phyloP scores from a whole-genome alignment of 2,888 invertebrate genomes.

The Trisateles emortualis region DNA sequence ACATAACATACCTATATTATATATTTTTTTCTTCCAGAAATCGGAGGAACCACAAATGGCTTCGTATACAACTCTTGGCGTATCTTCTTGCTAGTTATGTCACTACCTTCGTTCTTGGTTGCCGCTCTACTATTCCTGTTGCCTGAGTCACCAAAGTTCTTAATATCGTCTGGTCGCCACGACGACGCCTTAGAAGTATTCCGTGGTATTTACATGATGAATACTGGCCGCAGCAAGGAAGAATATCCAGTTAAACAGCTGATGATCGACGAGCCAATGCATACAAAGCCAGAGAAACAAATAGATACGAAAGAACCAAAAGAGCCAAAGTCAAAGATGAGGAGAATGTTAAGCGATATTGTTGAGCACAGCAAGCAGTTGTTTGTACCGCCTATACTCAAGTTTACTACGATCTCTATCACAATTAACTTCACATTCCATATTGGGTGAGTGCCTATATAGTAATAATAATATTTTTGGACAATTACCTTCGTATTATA shows the following conservation, averaged over 20 bases:
- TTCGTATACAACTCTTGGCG: conserved; percentile 97
- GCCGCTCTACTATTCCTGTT: conserved; percentile 93
- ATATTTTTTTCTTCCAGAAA: conserved; percentile 72
- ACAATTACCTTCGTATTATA: too few relatives aligned
- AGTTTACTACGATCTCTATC: conserved; percentile 94
- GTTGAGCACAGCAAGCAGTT: conserved; percentile 93
- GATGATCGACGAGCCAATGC: conserved; percentile 86
- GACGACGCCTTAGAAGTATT: conserved; percentile 94
- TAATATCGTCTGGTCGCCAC: conserved; percentile 92
- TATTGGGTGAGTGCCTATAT: conserved; percentile 89
- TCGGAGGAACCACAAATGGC: conserved; percentile 89
- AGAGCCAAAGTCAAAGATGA: conserved; percentile 89
- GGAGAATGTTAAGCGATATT: conserved; percentile 91
- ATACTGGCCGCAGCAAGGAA: conserved; percentile 91
- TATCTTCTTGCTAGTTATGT: conserved; percentile 95
- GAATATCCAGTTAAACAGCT: conserved; percentile 92
- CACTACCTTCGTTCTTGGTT: conserved; percentile 95
- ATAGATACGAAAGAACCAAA: conserved; percentile 86
- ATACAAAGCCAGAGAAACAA: conserved; percentile 85
- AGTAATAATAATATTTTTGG: too few relatives aligned
- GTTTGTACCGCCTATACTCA: conserved; percentile 93
- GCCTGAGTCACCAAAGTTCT: conserved; percentile 97
- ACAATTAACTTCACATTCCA: conserved; percentile 97
- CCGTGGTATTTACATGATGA: conserved; percentile 92
- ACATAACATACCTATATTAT: not conserved